Evolutionary conservation across 2,797 vertebrate species (phyloP), one percentile per base, ranked within the genome.

Genomic region (Bryconaethiops microstoma): DNA sequence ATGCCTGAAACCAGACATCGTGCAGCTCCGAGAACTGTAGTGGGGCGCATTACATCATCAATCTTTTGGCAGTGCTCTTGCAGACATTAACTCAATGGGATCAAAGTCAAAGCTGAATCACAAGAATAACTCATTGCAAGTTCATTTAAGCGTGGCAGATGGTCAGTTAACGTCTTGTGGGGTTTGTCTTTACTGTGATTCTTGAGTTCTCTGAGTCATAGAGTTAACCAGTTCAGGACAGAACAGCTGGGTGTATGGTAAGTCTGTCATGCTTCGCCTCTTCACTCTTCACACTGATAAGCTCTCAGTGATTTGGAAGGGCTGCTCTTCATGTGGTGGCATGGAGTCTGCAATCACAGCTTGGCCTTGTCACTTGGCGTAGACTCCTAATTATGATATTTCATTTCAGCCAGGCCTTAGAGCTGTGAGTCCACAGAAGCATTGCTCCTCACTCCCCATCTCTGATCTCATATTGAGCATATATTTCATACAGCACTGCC

Each of bases 401-500:
- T 77, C 29, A 48, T 80, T 77, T 57, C 19, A 50, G 17, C 48
- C 25, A 75, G 16, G 29, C 25, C 63, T 25, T 25, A 45, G 42
- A 4, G 2, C 45, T 57, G 13, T 17, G 57, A 74, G 57, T 64
- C 69, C 3, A 59, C 45, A 39, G 35, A 75, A 70, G 25, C 62
- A 29, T 8, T 23, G 59, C 74, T 39, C 48, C 73, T 52, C 54
- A n/a, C 64, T 73, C 64, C 77, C 48, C 68, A 76, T 88, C 63
- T 79, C 63, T 79, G 75, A 62, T 85, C 90, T 88, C 87, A 88
- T 92, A 93, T 92, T 92, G 91, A 90, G 93, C 87, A 81, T 80
- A 90, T 93, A 92, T 78, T 91, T 93, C 90, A 93, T 82, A 64
- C 57, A 80, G 64, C 42, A 29, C 67, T 75, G 87, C 73, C 86